Evolutionary conservation across 1,140 invertebrate genomes (phyloP), one percentile per base, ranked within the genome.

Genomic region (Lepidostoma basale): DNA sequence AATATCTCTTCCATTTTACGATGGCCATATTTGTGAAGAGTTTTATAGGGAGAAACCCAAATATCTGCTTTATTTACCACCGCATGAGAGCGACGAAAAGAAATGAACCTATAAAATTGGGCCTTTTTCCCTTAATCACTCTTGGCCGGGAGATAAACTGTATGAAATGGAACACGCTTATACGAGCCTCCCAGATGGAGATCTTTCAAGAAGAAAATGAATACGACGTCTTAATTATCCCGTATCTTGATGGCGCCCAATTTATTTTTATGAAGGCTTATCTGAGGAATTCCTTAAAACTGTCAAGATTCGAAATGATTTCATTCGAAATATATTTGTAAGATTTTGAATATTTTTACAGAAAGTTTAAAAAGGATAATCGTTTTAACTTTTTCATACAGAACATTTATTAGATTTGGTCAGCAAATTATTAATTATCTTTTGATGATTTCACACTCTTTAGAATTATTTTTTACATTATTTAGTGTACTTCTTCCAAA

Each of bases 21-120:
- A 20, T 47, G 16, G 20, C n/a, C 44, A 47, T 47, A 47, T n/a
- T n/a, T n/a, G n/a, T 18, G 44, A 47, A 47, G 44, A 47, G 20
- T 14, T 47, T 47, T 47, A 47, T 47, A 20, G 14, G 12, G 10
- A 47, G 44, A 47, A 47, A 16, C 23, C 10, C 5, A 47, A 47
- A 47, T 47, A 47, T 47, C 20, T 47, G 10, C 12, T 47, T 22
- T 22, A 47, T 47, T 47, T 47, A 23, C 44, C 9, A 47, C 44
- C 16, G 20, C 44, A 47, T 47, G 14, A 18, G 44, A 47, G 16
- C 14, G 23, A 22, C 6, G 20, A 18, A n/a, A 47, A 47, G 44
- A 20, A 47, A 47, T 47, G 44, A 20, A 20, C 44, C 20, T 20
- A 47, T 47, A 20, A 47, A 47, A 9, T 20, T 9, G 16, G 23